These are phyloP conservation scores for Odontamblyopus rebecca DNA, from an alignment of 2,797 vertebrate genomes.

Conservation along the genomic window DNA sequence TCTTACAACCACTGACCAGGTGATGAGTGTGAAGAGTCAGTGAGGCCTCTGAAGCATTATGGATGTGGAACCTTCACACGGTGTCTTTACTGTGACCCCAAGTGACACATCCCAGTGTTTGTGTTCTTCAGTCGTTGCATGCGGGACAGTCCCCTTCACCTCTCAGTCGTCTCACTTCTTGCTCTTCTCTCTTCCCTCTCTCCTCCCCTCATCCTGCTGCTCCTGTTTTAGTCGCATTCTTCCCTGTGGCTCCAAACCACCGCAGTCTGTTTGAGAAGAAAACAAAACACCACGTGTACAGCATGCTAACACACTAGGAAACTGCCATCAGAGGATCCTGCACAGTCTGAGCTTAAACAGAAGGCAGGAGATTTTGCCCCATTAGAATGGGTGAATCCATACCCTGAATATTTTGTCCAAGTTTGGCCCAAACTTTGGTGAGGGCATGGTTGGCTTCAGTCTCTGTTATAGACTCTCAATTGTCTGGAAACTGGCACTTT, in stretches of 20 bases:
- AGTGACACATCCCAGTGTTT: not conserved
- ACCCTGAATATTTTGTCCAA: not conserved
- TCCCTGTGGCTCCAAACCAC: constrained; percentile 22
- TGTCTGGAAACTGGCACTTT: no score
- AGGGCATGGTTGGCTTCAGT: not conserved
- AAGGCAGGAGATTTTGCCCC: not conserved
- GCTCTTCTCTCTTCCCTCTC: not conserved
- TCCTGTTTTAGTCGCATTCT: constrained; percentile 2
- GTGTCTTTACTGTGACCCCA: not conserved
- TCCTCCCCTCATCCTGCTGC: not conserved
- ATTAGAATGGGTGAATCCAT: not conserved
- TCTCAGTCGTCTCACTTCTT: not conserved
- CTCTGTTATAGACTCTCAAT: not conserved
- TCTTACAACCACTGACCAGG: no score
- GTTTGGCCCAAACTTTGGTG: not conserved
- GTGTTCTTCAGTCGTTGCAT: not conserved
- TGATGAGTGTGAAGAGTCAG: no score
- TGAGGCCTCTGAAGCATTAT: no score
- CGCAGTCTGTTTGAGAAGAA: constrained; percentile 8
- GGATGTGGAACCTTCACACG: not conserved
- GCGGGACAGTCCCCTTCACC: not conserved
- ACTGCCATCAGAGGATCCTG: constrained; percentile 20
- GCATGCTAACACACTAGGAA: not conserved
- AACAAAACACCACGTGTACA: constrained; percentile 3
- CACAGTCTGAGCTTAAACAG: not conserved